phyloP scores from a whole-genome alignment of 2,797 vertebrate species.

The Hybognathus amarus region DNA sequence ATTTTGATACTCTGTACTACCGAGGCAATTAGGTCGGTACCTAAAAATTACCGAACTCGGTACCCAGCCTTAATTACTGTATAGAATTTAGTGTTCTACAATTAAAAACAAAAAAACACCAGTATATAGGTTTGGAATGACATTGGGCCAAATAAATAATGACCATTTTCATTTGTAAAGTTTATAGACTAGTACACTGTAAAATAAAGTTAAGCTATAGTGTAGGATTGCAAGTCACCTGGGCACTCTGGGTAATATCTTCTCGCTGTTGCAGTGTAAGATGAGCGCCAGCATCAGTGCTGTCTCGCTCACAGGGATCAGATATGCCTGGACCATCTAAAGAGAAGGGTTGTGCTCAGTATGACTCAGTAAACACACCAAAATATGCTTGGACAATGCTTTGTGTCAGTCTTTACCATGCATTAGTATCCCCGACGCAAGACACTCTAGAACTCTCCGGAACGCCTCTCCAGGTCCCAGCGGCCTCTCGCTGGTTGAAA shows the following conservation, averaged over 20 bases:
- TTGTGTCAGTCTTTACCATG: conserved; percentile 76
- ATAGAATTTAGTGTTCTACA: background rate
- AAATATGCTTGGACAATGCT: background rate
- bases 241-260: conserved; percentile 96
- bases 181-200: background rate
- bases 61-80: too few species aligned
- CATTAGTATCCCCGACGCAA: conserved; percentile 93
- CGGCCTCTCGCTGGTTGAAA: conserved; percentile 89
- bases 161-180: background rate
- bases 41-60: too few species aligned
- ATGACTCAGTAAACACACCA: background rate
- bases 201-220: background rate
- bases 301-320: conserved; percentile 97
- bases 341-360: conserved; percentile 46
- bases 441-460: conserved; percentile 91
- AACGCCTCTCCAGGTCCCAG: conserved; percentile 93
- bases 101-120: background rate
- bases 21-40: too few species aligned
- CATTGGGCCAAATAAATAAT: background rate
- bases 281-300: conserved; percentile 83
- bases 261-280: conserved; percentile 91
- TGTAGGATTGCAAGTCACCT: conserved; percentile 75
- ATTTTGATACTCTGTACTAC: too few species aligned
- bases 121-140: background rate
- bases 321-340: conserved; percentile 93